Evolutionary conservation across 2,888 invertebrate species (phyloP), one percentile per base, ranked within the genome.

Genomic region (Andrena flavipes): DNA sequence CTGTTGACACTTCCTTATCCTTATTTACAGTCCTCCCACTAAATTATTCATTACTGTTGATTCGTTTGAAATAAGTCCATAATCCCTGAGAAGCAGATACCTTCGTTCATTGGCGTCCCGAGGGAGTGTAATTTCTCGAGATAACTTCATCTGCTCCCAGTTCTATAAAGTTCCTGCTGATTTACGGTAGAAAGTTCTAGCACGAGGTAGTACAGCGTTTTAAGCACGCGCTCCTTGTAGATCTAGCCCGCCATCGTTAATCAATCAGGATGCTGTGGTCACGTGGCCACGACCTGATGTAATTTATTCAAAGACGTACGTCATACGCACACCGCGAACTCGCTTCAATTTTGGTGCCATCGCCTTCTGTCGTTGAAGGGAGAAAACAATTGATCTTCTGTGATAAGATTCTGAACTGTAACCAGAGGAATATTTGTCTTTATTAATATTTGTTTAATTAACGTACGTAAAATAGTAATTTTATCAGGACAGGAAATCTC

Each of bases 131-230:
- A 71, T 20, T 63, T 64, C 67, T 51, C 51, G 26, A 48, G 56
- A 35, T 30, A 59, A 73, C 23, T 64, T 79, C 71, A 68, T 49
- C 63, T 42, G 48, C 64, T 82, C 64, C n/a, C 33, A 26, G 80
- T 59, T 72, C 65, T 62, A 65, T 54, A 10, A 56, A 75, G 48
- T 56, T 29, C 80, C 49, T 30, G 56, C 63, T 86, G 87, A 85
- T 86, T 85, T 84, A 86, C 74, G 84, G 63, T 85, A 86, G 85
- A 85, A 85, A 85, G 85, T 85, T 84, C 67, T 74, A 59, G 16
- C 64, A 6, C 35, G 51, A 80, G 76, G 72, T 80, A 75, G 71
- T 80, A 80, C 76, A 80, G 65, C 63, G 86, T 71, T 77, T 80
- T 84, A 77, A 84, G 84, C 80, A 72, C 84, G 84, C 68, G 72